Percentiles rank a stretch among this genome's conserved stretches.
These are phyloP conservation scores for Halcyon smyrnensis DNA, from an alignment of 2,797 vertebrate species.

Conservation along the genomic window DNA sequence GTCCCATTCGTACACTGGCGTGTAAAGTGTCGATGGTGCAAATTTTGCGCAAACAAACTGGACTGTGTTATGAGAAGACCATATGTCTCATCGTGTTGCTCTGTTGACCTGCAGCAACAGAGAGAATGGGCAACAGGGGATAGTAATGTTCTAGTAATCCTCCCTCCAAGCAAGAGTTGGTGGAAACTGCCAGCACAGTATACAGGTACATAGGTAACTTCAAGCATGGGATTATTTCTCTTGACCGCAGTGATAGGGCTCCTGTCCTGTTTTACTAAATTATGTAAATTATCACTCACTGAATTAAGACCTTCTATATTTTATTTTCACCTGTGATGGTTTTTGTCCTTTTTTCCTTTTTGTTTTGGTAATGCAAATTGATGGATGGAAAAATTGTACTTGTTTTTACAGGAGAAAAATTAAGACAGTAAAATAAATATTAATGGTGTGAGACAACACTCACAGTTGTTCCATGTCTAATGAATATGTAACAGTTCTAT, in stretches of 20 bases:
- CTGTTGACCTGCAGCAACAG: neutral
- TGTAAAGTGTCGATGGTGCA: neutral
- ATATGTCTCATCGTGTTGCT: neutral
- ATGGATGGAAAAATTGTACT: slow-evolving; percentile 22
- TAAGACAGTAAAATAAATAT: slow-evolving; percentile 7
- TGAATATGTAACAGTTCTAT: slow-evolving; percentile 36
- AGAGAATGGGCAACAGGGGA: accelerated
- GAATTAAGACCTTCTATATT: neutral
- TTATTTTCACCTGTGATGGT: neutral
- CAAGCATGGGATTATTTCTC: neutral
- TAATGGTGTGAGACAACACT: slow-evolving; percentile 19
- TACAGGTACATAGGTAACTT: neutral
- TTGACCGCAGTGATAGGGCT: neutral
- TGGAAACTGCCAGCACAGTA: neutral
- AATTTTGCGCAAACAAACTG: neutral
- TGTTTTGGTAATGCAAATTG: neutral
- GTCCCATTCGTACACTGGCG: accelerated
- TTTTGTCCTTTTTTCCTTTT: neutral
- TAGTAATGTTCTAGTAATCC: neutral
- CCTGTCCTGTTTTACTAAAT: neutral
- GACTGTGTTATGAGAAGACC: neutral
- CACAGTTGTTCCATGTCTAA: slow-evolving; percentile 4
- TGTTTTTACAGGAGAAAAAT: neutral
- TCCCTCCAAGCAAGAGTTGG: neutral
- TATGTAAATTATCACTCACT: neutral